A percentile compares a stretch with the other conserved stretches of the same genome.
phyloP scores from a whole-genome alignment of 2,888 invertebrate genomes.

The Lampropteryx suffumata region DNA sequence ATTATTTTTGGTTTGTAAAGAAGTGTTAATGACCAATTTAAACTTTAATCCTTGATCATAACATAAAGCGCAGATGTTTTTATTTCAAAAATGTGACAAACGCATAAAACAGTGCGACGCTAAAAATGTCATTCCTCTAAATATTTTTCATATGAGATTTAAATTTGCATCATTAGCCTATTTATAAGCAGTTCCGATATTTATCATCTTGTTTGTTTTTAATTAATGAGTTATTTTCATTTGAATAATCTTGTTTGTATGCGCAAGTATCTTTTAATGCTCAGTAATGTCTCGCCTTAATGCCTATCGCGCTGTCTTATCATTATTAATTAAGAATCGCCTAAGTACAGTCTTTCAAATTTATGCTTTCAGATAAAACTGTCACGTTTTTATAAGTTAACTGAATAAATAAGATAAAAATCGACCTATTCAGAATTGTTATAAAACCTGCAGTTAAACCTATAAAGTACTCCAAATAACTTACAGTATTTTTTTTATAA shows the following conservation, averaged over 20 bases:
- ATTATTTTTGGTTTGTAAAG: no score
- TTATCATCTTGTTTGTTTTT: constrained; percentile 19
- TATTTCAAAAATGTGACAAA: no score
- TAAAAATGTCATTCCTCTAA: no score
- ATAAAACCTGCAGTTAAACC: no score
- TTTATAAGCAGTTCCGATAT: constrained; percentile 9
- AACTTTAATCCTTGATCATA: no score
- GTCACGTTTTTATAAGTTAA: constrained; percentile 21
- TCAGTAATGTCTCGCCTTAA: constrained; percentile 15
- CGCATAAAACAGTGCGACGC: no score
- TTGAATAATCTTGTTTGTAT: constrained; percentile 21
- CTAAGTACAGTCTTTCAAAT: constrained; percentile 29
- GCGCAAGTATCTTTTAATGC: constrained; percentile 14
- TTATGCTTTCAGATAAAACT: constrained; percentile 19
- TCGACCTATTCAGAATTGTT: no score
- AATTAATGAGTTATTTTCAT: constrained; percentile 22
- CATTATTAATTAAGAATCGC: constrained; percentile 26
- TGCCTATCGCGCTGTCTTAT: constrained; percentile 27
- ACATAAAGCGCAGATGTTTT: no score
- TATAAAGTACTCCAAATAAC: no score
- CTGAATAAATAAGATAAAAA: no score
- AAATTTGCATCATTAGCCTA: constrained; percentile 16
- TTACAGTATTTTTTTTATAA: no score
- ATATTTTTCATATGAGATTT: background rate
- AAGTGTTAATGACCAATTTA: no score